phyloP scores from a whole-genome alignment of 2,888 invertebrate genomes.

The Platynereis dumerilii region DNA sequence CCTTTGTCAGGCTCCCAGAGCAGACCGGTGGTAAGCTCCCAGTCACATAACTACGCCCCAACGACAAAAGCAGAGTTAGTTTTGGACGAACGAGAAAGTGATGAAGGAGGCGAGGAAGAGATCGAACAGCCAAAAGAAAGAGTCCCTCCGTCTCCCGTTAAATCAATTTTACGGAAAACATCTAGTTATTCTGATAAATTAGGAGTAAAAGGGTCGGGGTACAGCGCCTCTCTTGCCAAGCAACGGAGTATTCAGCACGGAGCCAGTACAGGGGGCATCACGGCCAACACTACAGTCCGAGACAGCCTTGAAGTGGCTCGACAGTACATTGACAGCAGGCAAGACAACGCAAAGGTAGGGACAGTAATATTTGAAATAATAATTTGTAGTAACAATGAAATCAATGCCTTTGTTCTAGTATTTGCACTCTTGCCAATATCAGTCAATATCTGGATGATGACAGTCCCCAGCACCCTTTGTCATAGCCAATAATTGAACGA shows the following conservation, averaged over 20 bases:
- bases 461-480: too few species aligned
- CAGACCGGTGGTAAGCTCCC: neutral
- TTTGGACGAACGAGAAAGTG: neutral
- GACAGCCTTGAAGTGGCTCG: constrained; percentile 23
- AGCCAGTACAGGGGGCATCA: neutral
- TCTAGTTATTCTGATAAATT: neutral
- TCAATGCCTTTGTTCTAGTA: too few species aligned
- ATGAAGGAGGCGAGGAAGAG: neutral
- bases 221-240: neutral
- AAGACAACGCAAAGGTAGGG: neutral
- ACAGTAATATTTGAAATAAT: too few species aligned
- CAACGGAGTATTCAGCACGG: neutral
- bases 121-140: constrained; percentile 4
- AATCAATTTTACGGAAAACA: constrained; percentile 21
- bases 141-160: constrained; percentile 4
- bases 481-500: too few species aligned
- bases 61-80: neutral
- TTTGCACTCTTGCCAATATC: too few species aligned
- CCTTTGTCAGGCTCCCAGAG: neutral
- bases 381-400: too few species aligned
- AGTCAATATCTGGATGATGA: too few species aligned
- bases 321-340: constrained; percentile 7
- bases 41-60: neutral
- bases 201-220: constrained; percentile 8
- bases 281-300: neutral